Evolutionary conservation across 2,888 invertebrate genomes (phyloP), one percentile per base, ranked within the genome.

Genomic region (Allophyes oxyacanthae): DNA sequence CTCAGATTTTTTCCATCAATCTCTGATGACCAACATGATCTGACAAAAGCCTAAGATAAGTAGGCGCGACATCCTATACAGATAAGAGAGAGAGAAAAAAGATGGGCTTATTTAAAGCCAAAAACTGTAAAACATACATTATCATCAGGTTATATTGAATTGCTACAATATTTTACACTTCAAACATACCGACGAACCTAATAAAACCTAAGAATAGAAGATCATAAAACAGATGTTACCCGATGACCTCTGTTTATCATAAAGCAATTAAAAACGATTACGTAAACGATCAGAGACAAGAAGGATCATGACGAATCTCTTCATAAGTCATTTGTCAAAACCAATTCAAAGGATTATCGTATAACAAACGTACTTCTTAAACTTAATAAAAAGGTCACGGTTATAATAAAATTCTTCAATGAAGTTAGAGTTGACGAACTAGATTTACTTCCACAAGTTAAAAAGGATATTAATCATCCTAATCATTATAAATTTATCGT

Each of bases 191-290:
- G 11, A 33, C 11, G 33, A 5, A 44, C n/a, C 37, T 8, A 69
- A 49, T 56, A 20, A 42, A 37, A 15, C 8, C 15, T 43, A 50
- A 28, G n/a, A 45, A 57, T 52, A 54, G 58, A 59, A 44, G 44
- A 71, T 49, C 48, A 60, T 68, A 61, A 60, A 64, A 56, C 34
- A 44, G 37, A 37, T 49, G 33, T 40, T 34, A 51, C 32, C 37
- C 5, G 13, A 43, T 54, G 62, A 65, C 64, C 56, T 58, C 43
- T 56, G 26, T 10, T 6, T 50, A 46, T 32, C 33, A 43, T 8
- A n/a, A n/a, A 54, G 54, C 59, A 72, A 68, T 65, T 72, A 68
- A 68, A 61, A 46, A 36, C 11, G 58, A 65, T 72, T 72, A 41
- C 64, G 59, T 73, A 62, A 65, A 57, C 56, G 11, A 55, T 48